Percentiles rank a stretch among this genome's conserved stretches.
Conservation (phyloP, 2,888 invertebrate genomes). For the Eristalinus aeneus region DNA sequence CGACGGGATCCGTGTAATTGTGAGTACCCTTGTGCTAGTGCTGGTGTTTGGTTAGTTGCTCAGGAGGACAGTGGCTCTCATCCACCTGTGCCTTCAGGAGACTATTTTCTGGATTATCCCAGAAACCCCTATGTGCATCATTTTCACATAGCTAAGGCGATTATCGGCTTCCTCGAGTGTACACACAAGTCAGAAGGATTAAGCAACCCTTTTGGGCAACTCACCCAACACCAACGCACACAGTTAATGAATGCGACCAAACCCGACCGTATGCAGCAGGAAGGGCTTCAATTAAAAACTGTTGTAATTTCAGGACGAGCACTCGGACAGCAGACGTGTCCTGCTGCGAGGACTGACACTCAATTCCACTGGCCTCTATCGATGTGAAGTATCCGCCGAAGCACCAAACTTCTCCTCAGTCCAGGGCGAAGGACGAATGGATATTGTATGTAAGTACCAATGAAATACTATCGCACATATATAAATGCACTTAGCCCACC, state of each 20-base stretch:
- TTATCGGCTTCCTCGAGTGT: conserved; percentile 16
- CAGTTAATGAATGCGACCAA: neutral
- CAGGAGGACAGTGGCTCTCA: neutral
- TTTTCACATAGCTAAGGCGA: conserved; percentile 34
- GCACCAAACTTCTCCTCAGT: conserved; percentile 89
- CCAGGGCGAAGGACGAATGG: conserved; percentile 88
- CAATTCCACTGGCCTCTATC: conserved; percentile 87
- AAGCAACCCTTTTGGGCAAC: conserved; percentile 22
- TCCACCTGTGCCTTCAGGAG: conserved; percentile 5
- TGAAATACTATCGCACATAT: neutral
- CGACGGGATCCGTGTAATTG: conserved; percentile 84
- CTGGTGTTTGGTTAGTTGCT: conserved; percentile 8
- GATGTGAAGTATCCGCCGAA: conserved; percentile 90
- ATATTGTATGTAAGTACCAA: conserved; percentile 88
- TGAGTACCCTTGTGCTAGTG: conserved; percentile 79
- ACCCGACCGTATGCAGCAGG: neutral
- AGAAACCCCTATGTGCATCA: conserved; percentile 15
- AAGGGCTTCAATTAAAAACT: conserved; percentile 42
- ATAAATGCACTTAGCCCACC: neutral
- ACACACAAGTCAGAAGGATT: neutral
- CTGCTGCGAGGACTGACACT: conserved; percentile 85
- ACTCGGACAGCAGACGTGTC: conserved; percentile 86
- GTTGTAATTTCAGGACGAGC: conserved; percentile 82
- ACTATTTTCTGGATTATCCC: conserved; percentile 17
- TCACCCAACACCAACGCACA: neutral